Evolutionary conservation across 2,113 vertebrate genomes (phyloP), one percentile per base, ranked within the genome.

Genomic region (Calyptommatus sinebrachiatus): DNA sequence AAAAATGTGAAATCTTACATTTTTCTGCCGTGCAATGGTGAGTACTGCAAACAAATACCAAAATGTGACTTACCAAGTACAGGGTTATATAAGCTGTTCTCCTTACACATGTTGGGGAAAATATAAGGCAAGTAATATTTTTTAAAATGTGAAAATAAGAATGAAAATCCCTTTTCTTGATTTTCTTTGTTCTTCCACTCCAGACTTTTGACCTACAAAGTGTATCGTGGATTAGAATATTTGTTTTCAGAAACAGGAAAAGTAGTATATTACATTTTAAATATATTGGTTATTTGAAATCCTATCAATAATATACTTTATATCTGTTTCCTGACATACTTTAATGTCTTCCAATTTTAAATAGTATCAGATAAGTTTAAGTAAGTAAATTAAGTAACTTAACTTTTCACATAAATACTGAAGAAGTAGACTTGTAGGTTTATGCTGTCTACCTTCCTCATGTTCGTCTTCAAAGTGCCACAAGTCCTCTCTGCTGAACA

Each of bases 141-240:
- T 94, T 97, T 97, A 94, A 99, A 99, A 94, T 98, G 96, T 88
- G 95, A 96, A 90, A 99, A 99, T 84, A 99, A 95, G 93, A 99
- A 99, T 79, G 97, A 98, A 92, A 99, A 99, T 91, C 97, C 98
- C 82, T 96, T 98, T 92, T 99, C 98, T 83, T 99, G 98, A 88
- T 99, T 99, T 92, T 99, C 98, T 91, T 99, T 98, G 92, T 97
- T 98, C 87, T 96, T 97, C 98, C 98, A 99, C 94, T 99, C 98
- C 82, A 99, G 97, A 93, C 97, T 98, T 89, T 99, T 99, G 73
- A 98, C 98, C 98, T 99, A 93, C 78, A 87, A 91, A 65, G 62
- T 80, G 71, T 69, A 83, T 48, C 26, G 24, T 79, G 41, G 26
- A 75, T 81, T 76, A 81, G 29, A 61, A 53, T 12, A 61, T 41